Base-by-base conservation (phyloP, 2,888 invertebrate species). In the Alviniconcha strummeri region DNA sequence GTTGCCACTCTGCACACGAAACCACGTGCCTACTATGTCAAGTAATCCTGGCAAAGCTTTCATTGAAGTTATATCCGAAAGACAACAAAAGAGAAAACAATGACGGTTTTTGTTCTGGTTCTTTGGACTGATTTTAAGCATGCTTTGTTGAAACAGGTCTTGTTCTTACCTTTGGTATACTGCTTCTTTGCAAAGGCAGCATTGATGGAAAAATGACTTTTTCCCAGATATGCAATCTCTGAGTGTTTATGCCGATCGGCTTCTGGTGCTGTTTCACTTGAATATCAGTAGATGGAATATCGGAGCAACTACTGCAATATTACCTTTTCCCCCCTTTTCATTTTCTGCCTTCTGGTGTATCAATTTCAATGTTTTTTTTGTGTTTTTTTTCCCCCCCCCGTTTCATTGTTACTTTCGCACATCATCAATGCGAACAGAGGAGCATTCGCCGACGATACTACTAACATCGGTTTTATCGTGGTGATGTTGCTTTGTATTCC, bases 131-230 rank as follows among this genome's bases (percentile, higher is more conserved):
- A 75, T 52, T 36, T 75, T 75, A 13, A 54, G 17, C 75, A 69
- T 55, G 13, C 69, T 80, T 80, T 80, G 69, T 80, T 69, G 19
- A n/a, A 67, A 69, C 80, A 69, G 69, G 67, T 64, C 69, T 80
- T 80, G 67, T 80, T 69, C 64, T 36, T 15, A 80, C 54, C 55
- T 82, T 67, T 77, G 77, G 69, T 82, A 82, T 77, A 82, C 82
- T 82, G 82, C 82, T 82, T 75, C 82, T 82, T 71, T 76, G 60
- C 52, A 82, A 82, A 82, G 82, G 82, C 82, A 82, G 82, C 82
- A 82, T 76, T 56, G 76, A 76, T 82, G 82, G 82, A 71, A 77
- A 77, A 77, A 19, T 19, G n/a, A 57, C 77, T 82, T 82, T 82
- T 82, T 77, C 82, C 82, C 75, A 52, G 77, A 67, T 82, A 82